Evolutionary conservation across 2,888 invertebrate species (phyloP).

Genomic region (Parnassius glacialis): DNA sequence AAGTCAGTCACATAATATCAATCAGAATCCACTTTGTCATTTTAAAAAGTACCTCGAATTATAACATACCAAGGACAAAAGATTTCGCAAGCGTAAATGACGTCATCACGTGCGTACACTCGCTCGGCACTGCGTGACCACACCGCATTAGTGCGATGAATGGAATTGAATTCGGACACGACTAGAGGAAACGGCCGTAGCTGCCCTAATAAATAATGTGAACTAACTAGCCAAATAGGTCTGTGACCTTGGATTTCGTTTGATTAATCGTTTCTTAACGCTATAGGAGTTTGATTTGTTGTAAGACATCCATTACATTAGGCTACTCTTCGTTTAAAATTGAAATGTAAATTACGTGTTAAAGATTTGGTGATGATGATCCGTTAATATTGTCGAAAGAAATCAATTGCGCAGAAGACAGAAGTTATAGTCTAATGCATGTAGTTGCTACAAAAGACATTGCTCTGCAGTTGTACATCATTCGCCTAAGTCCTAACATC

Average conservation of each 20-base stretch:
- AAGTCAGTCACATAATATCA: background rate
- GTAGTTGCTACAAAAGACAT: too few species aligned
- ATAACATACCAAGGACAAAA: constrained; percentile 7
- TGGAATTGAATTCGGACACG: constrained; percentile 65
- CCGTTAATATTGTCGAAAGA: too few species aligned
- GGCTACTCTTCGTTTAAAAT: too few species aligned
- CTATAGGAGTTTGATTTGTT: background rate
- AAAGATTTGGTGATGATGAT: too few species aligned
- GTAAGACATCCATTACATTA: background rate
- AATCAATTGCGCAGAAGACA: too few species aligned
- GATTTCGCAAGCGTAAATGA: constrained; percentile 15
- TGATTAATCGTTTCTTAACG: constrained; percentile 21
- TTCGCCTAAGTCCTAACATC: too few species aligned
- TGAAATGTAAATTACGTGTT: too few species aligned
- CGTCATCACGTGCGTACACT: constrained; percentile 20
- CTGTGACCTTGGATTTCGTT: constrained; percentile 22
- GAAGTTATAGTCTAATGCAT: too few species aligned
- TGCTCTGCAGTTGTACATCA: too few species aligned
- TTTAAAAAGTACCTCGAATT: background rate
- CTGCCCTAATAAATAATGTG: constrained; percentile 61
- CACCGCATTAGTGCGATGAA: constrained; percentile 65
- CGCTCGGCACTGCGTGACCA: constrained; percentile 57
- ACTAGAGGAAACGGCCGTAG: constrained; percentile 51
- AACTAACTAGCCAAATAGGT: constrained; percentile 43
- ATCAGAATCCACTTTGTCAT: background rate